phyloP scores from a whole-genome alignment of 2,797 vertebrate genomes.

The Xenopus petersii region DNA sequence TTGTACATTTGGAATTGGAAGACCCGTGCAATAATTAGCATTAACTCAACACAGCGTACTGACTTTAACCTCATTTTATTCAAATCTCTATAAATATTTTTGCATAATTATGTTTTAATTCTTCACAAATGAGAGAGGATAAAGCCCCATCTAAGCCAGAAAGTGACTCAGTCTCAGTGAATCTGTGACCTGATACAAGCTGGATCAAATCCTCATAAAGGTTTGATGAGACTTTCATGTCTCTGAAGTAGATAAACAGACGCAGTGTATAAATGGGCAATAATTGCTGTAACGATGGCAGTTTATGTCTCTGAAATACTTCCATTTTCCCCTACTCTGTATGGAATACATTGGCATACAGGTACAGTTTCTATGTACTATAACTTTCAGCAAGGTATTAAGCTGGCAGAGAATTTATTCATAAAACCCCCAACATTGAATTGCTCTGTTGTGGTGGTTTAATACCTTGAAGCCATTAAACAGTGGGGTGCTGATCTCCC shows the following conservation, averaged over 20 bases:
- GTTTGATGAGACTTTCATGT: constrained; percentile 41
- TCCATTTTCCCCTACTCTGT: neutral
- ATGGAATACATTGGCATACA: too few relatives aligned
- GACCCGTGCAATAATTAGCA: constrained; percentile 13
- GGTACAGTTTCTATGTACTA: too few relatives aligned
- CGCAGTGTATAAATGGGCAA: constrained; percentile 14
- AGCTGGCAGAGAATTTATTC: too few relatives aligned
- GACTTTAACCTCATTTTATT: constrained; percentile 18
- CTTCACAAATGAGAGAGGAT: constrained; percentile 3
- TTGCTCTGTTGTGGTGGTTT: too few relatives aligned
- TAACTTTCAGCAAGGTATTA: too few relatives aligned
- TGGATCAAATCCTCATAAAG: constrained; percentile 23
- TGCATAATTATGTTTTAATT: constrained; percentile 38
- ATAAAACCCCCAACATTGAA: too few relatives aligned
- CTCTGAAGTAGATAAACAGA: constrained; percentile 27
- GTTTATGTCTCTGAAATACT: constrained; percentile 12
- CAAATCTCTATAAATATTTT: constrained; percentile 31
- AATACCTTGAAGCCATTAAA: too few relatives aligned
- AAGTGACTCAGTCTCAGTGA: constrained; percentile 5
- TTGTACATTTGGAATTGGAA: constrained; percentile 17
- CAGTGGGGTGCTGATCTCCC: too few relatives aligned
- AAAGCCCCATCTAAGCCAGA: constrained; percentile 11
- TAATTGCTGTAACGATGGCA: constrained; percentile 39
- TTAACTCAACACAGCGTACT: constrained; percentile 12
- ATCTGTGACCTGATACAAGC: constrained; percentile 24